Percentiles rank a stretch among this genome's conserved stretches.
Evolutionary conservation across 2,113 vertebrate genomes (phyloP).

Genomic region (Charina bottae): DNA sequence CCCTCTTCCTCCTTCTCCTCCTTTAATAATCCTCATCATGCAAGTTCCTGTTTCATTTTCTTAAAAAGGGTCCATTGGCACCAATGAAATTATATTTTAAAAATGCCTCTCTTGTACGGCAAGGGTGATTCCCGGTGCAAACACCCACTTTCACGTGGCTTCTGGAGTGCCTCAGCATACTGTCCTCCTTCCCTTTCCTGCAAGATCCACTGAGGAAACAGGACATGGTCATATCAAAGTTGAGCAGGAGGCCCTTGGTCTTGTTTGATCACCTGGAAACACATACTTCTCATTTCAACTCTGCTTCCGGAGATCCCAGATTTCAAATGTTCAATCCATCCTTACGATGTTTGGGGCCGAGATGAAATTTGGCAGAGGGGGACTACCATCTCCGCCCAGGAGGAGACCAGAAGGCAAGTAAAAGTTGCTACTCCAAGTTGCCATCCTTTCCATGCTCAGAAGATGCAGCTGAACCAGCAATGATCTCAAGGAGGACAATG

Average conservation of each 20-base stretch:
- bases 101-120: not conserved
- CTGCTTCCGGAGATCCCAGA: not conserved
- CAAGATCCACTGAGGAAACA: not conserved
- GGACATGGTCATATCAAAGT: not conserved
- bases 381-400: not conserved
- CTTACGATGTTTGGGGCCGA: not conserved
- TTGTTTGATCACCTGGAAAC: not conserved
- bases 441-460: not conserved
- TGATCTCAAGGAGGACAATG: not conserved
- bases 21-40: not conserved
- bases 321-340: not conserved
- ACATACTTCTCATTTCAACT: not conserved
- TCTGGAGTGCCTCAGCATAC: not conserved
- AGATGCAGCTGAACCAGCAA: not conserved
- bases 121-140: not conserved
- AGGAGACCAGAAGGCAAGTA: not conserved
- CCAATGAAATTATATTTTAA: not conserved
- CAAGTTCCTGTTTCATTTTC: not conserved
- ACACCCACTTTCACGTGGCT: no score
- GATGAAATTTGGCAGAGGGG: not conserved
- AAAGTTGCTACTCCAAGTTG: not conserved
- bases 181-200: not conserved
- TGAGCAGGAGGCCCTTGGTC: not conserved
- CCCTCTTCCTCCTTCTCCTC: not conserved
- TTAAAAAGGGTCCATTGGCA: not conserved